Percentiles rank a stretch among this genome's conserved stretches.
Evolutionary conservation across 1,140 invertebrate species (phyloP).

Genomic region (Cheumatopsyche charites): DNA sequence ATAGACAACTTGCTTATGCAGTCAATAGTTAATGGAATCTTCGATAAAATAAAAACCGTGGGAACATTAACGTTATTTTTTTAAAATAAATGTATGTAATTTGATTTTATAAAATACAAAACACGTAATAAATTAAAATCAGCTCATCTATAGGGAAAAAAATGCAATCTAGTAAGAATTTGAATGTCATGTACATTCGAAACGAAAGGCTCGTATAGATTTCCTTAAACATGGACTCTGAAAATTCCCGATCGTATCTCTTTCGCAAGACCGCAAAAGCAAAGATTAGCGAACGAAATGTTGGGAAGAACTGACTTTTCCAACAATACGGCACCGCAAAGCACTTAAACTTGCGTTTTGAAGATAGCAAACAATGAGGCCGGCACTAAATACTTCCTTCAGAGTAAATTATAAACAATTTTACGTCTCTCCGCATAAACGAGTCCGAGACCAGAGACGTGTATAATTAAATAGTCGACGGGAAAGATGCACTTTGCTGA

Average conservation of each 20-base stretch:
- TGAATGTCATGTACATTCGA: too few species aligned
- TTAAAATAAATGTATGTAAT: too few species aligned
- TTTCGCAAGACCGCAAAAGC: constrained; percentile 4
- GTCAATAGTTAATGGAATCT: too few species aligned
- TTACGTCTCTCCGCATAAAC: constrained; percentile 18
- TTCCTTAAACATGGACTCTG: background rate
- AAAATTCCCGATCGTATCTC: constrained; percentile 16
- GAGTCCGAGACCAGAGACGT: background rate
- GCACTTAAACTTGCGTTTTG: constrained; percentile 29
- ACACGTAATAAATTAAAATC: too few species aligned
- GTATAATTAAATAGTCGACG: constrained; percentile 4
- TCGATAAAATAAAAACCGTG: too few species aligned
- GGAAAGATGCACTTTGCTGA: background rate
- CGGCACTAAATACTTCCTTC: constrained; percentile 24
- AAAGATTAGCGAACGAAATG: constrained; percentile 14
- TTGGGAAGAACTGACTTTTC: constrained; percentile 15
- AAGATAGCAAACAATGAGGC: constrained; percentile 28
- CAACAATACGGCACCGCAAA: constrained; percentile 26
- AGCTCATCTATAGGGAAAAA: too few species aligned
- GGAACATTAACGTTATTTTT: too few species aligned
- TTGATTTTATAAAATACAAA: too few species aligned
- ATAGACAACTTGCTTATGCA: too few species aligned
- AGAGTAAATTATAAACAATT: constrained; percentile 31
- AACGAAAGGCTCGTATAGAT: too few species aligned
- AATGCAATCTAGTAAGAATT: too few species aligned